Conservation (phyloP, 1,140 invertebrate species). For the Campoletis sonorensis region DNA sequence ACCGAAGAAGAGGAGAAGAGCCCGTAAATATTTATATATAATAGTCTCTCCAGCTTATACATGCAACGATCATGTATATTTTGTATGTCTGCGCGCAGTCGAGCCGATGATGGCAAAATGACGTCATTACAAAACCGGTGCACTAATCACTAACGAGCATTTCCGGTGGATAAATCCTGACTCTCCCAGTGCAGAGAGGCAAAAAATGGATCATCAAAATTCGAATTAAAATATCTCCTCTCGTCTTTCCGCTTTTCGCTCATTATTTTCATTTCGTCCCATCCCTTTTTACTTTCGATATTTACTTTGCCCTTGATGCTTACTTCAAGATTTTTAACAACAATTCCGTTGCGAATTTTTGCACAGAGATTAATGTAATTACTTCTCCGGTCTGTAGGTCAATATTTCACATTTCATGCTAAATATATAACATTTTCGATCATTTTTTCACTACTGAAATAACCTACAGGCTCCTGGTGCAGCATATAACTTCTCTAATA, state of each 20-base stretch:
- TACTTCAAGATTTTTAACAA: too few relatives aligned
- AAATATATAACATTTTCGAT: background rate
- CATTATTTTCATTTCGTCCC: background rate
- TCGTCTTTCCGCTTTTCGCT: background rate
- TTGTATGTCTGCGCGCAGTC: background rate
- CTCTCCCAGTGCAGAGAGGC: background rate
- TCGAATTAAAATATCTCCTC: conserved; percentile 9
- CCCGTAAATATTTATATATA: background rate
- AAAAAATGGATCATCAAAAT: background rate
- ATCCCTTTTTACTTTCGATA: too few relatives aligned
- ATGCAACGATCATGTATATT: background rate
- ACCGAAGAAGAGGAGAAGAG: conserved; percentile 26
- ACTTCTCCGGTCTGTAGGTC: too few relatives aligned
- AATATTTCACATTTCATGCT: background rate
- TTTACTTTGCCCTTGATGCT: too few relatives aligned
- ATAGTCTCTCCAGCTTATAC: background rate
- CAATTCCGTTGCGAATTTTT: too few relatives aligned
- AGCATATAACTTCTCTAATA: background rate
- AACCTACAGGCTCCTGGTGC: background rate
- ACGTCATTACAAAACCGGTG: conserved; percentile 30
- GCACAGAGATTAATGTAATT: too few relatives aligned
- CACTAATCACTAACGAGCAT: conserved; percentile 30
- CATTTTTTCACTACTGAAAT: too few relatives aligned
- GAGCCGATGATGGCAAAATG: background rate
- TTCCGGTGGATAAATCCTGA: background rate